phyloP scores from a whole-genome alignment of 2,113 vertebrate species.

The Sinocyclocheilus rhinocerous region DNA sequence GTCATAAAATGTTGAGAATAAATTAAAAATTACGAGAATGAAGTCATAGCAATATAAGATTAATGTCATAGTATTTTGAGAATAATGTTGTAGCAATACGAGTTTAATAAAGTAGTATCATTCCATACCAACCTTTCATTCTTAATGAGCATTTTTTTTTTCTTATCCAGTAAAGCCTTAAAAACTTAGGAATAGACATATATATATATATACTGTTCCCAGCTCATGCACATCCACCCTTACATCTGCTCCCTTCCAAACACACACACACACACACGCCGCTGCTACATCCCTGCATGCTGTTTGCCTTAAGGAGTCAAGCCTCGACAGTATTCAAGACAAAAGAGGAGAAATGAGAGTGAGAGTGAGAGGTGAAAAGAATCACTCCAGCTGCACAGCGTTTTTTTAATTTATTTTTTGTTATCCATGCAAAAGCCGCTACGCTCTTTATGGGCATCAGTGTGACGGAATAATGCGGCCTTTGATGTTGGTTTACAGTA shows the following conservation, averaged over 20 bases:
- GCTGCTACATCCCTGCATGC: slow-evolving; percentile 46
- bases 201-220: too few relatives aligned
- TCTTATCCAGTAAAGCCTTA: too few relatives aligned
- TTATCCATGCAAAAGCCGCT: slow-evolving; percentile 68
- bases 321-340: slow-evolving; percentile 54
- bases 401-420: slow-evolving; percentile 69
- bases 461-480: slow-evolving; percentile 73
- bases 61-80: too few relatives aligned
- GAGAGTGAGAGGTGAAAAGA: slow-evolving; percentile 55
- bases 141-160: too few relatives aligned
- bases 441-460: slow-evolving; percentile 37
- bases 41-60: too few relatives aligned
- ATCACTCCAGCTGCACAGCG: slow-evolving; percentile 77
- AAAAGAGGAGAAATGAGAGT: slow-evolving; percentile 32
- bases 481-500: slow-evolving; percentile 77
- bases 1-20: too few relatives aligned
- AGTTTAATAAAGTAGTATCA: too few relatives aligned
- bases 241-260: slow-evolving; percentile 71
- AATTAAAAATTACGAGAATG: too few relatives aligned
- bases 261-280: slow-evolving; percentile 66
- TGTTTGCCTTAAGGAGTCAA: slow-evolving; percentile 68
- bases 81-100: too few relatives aligned
- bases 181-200: too few relatives aligned
- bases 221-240: slow-evolving; percentile 70
- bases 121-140: too few relatives aligned